Base-by-base conservation (phyloP, 2,797 vertebrate genomes). In the Sylvilagus floridanus region DNA sequence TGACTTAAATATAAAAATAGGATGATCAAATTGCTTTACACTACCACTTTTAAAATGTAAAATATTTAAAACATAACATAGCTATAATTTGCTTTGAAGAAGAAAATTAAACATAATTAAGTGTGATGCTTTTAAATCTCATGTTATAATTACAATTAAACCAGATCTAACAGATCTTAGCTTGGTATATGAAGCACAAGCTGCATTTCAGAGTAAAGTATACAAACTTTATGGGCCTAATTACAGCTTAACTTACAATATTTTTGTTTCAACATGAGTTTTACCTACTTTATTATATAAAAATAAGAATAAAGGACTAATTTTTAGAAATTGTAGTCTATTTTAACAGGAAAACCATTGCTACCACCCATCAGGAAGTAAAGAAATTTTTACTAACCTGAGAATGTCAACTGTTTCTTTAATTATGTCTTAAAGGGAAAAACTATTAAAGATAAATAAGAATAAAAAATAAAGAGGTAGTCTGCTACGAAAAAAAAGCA, bases 31-130 rank as follows among this genome's bases (percentile, higher is more conserved):
- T 87, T 83, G 86, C 83, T 88, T 93, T 85, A 94, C 82, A n/a
- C 24, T 62, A 89, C 62, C 52, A 78, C 50, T 88, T 95, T 95
- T 75, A 57, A 96, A 93, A 90, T 66, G 37, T 14, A 71, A 94
- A 90, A 90, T 88, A 90, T 57, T 93, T 96, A 87, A 60, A 57
- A 96, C 16, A 95, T 28, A 96, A 87, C 37, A 60, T 14, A 95
- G 65, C 76, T 84, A 91, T 50, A 94, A 90, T 95, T 63, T 96
- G 60, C 96, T 97, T 94, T 96, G 95, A 97, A 97, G 91, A 69
- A 54, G 90, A 96, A 97, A 84, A 94, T 66, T 93, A 93, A 95
- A 90, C 42, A n/a, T 63, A 92, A 0, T 76, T 47, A 82, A 89
- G 57, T 88, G n/a, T 76, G 88, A 94, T 92, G 96, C 96, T 95